Evolutionary conservation across 2,797 vertebrate genomes (phyloP).

Genomic region (Cetoscarus ocellatus): DNA sequence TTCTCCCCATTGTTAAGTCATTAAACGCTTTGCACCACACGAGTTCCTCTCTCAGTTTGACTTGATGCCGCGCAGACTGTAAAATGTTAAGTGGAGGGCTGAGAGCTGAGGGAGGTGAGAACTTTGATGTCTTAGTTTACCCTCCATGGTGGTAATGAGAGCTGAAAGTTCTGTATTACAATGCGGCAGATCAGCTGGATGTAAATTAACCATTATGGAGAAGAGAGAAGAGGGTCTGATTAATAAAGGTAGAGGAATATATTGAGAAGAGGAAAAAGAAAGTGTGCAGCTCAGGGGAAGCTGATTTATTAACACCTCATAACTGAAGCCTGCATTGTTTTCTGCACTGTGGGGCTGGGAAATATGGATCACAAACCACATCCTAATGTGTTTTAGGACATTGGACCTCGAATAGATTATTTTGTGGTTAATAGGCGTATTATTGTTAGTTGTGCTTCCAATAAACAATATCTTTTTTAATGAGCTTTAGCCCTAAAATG

Average conservation of each 20-base stretch:
- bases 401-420: no score
- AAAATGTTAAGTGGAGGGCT: constrained; percentile 23
- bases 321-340: constrained; percentile 4
- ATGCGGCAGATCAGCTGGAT: constrained; percentile 48
- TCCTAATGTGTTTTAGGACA: no score
- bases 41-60: constrained; percentile 41
- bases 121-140: constrained; percentile 41
- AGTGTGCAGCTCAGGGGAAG: constrained; percentile 6
- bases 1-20: constrained; percentile 12
- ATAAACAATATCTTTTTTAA: no score
- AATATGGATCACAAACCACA: no score
- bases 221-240: constrained; percentile 3
- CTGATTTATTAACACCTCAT: constrained; percentile 27
- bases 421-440: no score
- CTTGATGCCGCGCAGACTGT: constrained; percentile 31
- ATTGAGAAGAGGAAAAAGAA: constrained; percentile 10
- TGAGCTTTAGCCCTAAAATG: no score
- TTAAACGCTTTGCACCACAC: constrained; percentile 35
- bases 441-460: no score
- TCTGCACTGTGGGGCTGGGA: constrained; percentile 2
- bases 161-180: constrained; percentile 6
- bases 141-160: constrained; percentile 40
- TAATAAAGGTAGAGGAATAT: constrained; percentile 14
- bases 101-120: constrained; percentile 17
- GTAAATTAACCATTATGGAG: constrained; percentile 19